phyloP scores from a whole-genome alignment of 2,888 invertebrate genomes.

The Drosophila cognata region DNA sequence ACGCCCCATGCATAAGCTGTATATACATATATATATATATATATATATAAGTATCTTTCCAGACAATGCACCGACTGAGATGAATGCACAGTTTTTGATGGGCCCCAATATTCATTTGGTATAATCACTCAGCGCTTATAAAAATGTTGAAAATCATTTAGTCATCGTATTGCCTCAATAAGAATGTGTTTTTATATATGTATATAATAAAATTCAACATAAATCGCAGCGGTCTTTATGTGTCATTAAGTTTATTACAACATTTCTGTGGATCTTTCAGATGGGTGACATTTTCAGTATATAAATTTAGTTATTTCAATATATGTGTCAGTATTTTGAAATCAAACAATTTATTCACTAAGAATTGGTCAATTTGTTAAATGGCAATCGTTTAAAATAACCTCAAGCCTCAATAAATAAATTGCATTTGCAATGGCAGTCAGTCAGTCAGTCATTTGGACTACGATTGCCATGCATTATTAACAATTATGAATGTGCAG shows the following conservation, averaged over 20 bases:
- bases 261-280: neutral
- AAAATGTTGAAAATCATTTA: conserved; percentile 24
- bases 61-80: conserved; percentile 25
- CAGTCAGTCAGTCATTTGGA: conserved; percentile 4
- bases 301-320: neutral
- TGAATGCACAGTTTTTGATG: conserved; percentile 25
- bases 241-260: neutral
- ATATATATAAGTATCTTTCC: conserved; percentile 3
- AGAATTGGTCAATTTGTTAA: conserved; percentile 27
- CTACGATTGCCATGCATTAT: conserved; percentile 51
- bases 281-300: neutral
- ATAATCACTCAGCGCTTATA: conserved; percentile 25
- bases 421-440: conserved; percentile 35
- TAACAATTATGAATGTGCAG: conserved; percentile 63
- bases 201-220: too few species aligned
- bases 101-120: conserved; percentile 7
- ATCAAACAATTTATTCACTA: neutral
- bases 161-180: conserved; percentile 15
- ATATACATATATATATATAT: conserved; percentile 10
- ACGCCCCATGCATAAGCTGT: conserved; percentile 36
- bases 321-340: neutral
- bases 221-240: neutral
- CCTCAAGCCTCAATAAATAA: conserved; percentile 23
- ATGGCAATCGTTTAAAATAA: conserved; percentile 28
- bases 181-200: neutral